Base-by-base conservation (phyloP, 2,797 vertebrate species). In the Octomys mimax region DNA sequence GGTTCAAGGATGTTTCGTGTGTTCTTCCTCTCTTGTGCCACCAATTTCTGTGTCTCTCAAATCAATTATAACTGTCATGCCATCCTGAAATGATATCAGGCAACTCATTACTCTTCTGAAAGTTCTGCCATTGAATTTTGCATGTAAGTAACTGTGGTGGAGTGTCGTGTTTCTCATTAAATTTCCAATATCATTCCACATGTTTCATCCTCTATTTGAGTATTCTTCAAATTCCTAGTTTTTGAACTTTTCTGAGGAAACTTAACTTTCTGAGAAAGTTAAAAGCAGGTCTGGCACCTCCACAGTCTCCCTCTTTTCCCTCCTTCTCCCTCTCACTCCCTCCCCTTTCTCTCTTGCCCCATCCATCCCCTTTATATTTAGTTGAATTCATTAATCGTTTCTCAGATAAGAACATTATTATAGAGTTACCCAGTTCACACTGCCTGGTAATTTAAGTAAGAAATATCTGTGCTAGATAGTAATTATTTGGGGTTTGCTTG, bases 131-230 rank as follows among this genome's bases (percentile, higher is more conserved):
- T 82, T 86, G 89, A 91, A 79, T 86, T 87, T 79, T 83, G 26
- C 39, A 31, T 54, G 8, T 22, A 86, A 26, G 33, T 36, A 73
- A 57, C 13, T 39, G 21, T 75, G 78, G 13, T 7, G 57, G n/a
- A 89, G 8, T 75, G 10, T 64, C n/a, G 19, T 70, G 57, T 83
- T 89, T 95, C 49, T 89, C 36, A 79, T 6, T 71, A 93, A 93
- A 64, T 91, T 57, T 52, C 49, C 46, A 22, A 42, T 57, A 21
- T 75, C 84, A 59, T 16, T 94, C 31, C 24, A 70, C 3, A 39
- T 87, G 71, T 89, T 26, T 36, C 46, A 68, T 68, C 22, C 4
- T 62, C 42, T 61, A 1, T 77, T 71, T 87, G 42, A 4, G 10
- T 80, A 33, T 59, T 7, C 10, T 86, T 68, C 87, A 3, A 36